These are phyloP conservation scores for Coregonus sp. DNA, from an alignment of 2,797 vertebrate species.

Conservation along the genomic window DNA sequence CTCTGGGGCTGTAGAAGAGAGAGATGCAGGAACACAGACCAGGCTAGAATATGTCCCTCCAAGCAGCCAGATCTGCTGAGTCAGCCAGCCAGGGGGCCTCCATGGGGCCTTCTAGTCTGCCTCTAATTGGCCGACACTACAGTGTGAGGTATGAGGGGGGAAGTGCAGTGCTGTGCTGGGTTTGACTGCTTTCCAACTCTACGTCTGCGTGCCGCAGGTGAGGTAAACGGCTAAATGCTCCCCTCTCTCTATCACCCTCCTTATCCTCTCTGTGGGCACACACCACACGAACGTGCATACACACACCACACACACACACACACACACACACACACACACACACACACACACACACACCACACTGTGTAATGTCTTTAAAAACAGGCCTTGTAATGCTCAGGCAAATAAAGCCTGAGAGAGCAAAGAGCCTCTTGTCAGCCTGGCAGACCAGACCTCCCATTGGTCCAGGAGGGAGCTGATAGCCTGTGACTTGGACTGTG, in stretches of 20 bases:
- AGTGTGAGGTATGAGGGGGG: not conserved
- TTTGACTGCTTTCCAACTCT: constrained; percentile 50
- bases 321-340: no score
- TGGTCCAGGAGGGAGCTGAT: not conserved
- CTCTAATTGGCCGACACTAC: constrained; percentile 61
- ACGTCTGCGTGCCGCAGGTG: constrained; percentile 41
- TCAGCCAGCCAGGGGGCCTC: constrained; percentile 50
- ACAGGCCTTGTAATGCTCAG: constrained; percentile 48
- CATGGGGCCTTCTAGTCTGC: constrained; percentile 64
- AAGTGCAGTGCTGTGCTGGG: constrained; percentile 46
- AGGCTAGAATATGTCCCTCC: not conserved
- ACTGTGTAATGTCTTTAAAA: constrained; percentile 49
- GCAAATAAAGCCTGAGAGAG: constrained; percentile 54
- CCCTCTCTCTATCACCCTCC: constrained; percentile 2
- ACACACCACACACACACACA: no score
- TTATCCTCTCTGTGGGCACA: constrained; percentile 47
- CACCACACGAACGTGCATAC: constrained; percentile 34
- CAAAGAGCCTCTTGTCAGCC: constrained; percentile 45
- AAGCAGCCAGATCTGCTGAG: constrained; percentile 53
- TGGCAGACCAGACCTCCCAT: not conserved
- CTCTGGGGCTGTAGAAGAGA: no score
- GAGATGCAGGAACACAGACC: not conserved
- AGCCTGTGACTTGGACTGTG: not conserved
- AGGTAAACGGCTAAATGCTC: constrained; percentile 27
- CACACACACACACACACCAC: no score